Percentiles rank a stretch among this genome's conserved stretches.
Conservation (phyloP, 2,888 invertebrate species). For the Theretra japonica region DNA sequence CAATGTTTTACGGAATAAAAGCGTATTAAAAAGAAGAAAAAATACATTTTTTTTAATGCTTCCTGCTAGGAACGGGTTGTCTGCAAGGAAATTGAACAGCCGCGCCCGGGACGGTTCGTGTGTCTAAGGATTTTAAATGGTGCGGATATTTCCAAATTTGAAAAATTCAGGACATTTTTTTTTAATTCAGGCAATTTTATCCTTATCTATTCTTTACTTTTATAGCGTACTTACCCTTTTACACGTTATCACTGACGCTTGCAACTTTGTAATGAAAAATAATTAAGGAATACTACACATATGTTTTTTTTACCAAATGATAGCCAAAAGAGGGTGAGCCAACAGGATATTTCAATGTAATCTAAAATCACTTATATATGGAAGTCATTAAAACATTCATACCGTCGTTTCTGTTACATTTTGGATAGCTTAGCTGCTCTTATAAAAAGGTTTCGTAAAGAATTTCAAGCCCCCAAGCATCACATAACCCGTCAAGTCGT, state of each 20-base stretch:
- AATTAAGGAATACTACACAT: too few species aligned
- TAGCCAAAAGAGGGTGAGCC: too few species aligned
- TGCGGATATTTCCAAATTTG: background rate
- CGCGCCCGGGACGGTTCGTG: conserved; percentile 46
- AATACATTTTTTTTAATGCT: conserved; percentile 54
- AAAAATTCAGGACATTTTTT: background rate
- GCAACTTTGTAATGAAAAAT: too few species aligned
- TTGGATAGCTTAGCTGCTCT: too few species aligned
- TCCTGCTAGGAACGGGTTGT: conserved; percentile 53
- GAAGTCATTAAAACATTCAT: too few species aligned
- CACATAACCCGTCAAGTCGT: background rate
- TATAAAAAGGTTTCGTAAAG: background rate
- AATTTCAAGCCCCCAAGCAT: background rate
- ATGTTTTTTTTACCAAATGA: too few species aligned
- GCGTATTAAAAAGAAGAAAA: conserved; percentile 15
- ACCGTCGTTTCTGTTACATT: too few species aligned
- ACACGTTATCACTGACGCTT: too few species aligned
- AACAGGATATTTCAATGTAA: too few species aligned
- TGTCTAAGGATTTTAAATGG: conserved; percentile 38
- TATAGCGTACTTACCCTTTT: too few species aligned
- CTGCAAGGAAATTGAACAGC: conserved; percentile 60
- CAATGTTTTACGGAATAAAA: conserved; percentile 41
- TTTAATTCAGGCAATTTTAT: background rate
- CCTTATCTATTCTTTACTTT: too few species aligned
- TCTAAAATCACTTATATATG: too few species aligned